A percentile compares a stretch with the other conserved stretches of the same genome.
Evolutionary conservation across 2,113 vertebrate species (phyloP).

Genomic region (Megaceryle maxima): DNA sequence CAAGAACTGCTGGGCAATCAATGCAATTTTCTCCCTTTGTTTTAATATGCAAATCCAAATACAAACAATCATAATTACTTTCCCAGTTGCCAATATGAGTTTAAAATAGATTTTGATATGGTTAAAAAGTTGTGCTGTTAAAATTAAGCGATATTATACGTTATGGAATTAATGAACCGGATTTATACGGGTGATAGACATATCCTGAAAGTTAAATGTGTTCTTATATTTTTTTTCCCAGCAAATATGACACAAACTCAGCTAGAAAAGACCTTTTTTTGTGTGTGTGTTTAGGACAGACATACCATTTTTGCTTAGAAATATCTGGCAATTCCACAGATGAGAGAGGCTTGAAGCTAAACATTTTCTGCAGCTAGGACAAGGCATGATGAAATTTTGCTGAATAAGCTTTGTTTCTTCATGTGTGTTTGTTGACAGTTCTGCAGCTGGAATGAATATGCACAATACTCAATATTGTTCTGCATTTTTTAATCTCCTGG

Average conservation of each 20-base stretch:
- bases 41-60: not conserved
- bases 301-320: not conserved
- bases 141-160: not conserved
- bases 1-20: not conserved
- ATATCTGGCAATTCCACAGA: not conserved
- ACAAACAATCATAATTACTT: not conserved
- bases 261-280: not conserved
- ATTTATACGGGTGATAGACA: not conserved
- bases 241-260: not conserved
- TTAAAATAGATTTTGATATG: not conserved
- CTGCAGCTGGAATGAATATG: slow-evolving; percentile 41
- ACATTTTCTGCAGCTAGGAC: not conserved
- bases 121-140: not conserved
- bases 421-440: slow-evolving; percentile 6
- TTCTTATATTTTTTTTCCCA: not conserved
- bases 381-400: slow-evolving; percentile 13
- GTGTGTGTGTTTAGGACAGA: not conserved
- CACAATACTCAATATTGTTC: not conserved
- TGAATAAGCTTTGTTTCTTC: slow-evolving; percentile 51
- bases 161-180: not conserved
- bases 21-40: not conserved
- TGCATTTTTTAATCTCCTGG: slow-evolving; percentile 19
- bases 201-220: not conserved
- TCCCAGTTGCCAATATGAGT: not conserved
- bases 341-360: not conserved